Evolutionary conservation across 2,797 vertebrate genomes (phyloP).

Genomic region (Sciaenops ocellatus): DNA sequence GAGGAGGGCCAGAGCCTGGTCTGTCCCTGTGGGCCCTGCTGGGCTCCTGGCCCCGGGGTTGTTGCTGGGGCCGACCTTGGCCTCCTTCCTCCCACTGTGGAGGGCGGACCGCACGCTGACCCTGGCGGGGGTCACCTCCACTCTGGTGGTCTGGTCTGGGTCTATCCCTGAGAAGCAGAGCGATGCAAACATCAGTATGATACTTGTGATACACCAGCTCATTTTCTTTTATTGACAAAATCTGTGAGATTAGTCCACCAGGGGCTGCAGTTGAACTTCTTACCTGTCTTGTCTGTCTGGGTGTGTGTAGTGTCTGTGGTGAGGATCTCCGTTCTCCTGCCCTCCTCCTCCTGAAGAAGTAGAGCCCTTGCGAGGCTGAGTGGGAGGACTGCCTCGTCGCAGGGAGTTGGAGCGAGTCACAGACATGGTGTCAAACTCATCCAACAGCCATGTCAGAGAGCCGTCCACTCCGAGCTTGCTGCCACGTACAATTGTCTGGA

Average conservation of each 20-base stretch:
- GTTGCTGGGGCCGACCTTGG: constrained; percentile 80
- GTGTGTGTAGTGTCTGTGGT: constrained; percentile 71
- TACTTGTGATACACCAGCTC: neutral
- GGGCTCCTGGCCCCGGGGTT: constrained; percentile 89
- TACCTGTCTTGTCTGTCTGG: constrained; percentile 75
- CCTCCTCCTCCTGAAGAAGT: constrained; percentile 71
- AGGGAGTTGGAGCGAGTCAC: constrained; percentile 96
- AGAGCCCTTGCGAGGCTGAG: constrained; percentile 78
- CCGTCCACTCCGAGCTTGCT: constrained; percentile 90
- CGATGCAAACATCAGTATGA: neutral
- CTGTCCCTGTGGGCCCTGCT: constrained; percentile 71
- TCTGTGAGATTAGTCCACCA: neutral
- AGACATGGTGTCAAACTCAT: constrained; percentile 95
- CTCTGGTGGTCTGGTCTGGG: constrained; percentile 65
- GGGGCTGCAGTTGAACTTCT: neutral
- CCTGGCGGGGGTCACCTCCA: constrained; percentile 62
- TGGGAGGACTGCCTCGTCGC: constrained; percentile 91
- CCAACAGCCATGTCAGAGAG: constrained; percentile 93
- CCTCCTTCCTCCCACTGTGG: constrained; percentile 73
- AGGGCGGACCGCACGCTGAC: constrained; percentile 52
- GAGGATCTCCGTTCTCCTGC: constrained; percentile 85
- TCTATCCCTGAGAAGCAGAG: constrained; percentile 67
- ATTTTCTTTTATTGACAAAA: neutral
- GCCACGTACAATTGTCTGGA: constrained; percentile 93
- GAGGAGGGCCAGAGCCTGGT: constrained; percentile 74